Evolutionary conservation across 2,113 vertebrate genomes (phyloP).

Genomic region (Barbus barbus): DNA sequence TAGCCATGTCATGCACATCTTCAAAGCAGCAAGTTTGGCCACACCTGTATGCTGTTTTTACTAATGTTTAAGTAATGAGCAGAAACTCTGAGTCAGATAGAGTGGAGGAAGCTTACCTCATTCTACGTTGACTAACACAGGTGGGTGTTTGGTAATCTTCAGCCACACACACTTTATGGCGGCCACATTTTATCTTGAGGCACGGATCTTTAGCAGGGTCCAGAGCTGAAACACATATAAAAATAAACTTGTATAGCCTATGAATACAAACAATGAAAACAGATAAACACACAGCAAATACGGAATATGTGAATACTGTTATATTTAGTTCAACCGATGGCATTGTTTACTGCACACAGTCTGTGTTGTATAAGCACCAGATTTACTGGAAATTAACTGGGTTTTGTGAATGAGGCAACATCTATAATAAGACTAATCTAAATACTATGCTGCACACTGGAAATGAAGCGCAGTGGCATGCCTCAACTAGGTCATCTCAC

Average conservation of each 20-base stretch:
- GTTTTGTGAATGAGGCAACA: background rate
- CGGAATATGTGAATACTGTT: background rate
- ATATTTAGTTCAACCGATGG: background rate
- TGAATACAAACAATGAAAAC: background rate
- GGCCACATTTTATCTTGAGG: constrained; percentile 93
- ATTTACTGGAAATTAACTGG: background rate
- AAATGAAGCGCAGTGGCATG: background rate
- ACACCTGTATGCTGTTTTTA: background rate
- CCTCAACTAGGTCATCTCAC: background rate
- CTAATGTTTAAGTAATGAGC: background rate
- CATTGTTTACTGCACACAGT: background rate
- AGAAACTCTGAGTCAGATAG: background rate
- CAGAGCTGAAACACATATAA: constrained; percentile 72
- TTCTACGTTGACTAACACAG: constrained; percentile 89
- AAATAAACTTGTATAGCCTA: background rate
- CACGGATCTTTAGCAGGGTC: constrained; percentile 95
- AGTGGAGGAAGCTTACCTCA: constrained; percentile 66
- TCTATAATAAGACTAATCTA: background rate
- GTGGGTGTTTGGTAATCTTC: constrained; percentile 87
- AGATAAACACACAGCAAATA: background rate
- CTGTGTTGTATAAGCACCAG: background rate
- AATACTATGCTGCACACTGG: background rate
- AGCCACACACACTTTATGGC: constrained; percentile 90
- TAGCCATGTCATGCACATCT: background rate
- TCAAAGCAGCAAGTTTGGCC: background rate